phyloP scores from a whole-genome alignment of 2,888 invertebrate genomes.

The Acanthopleura granulata region DNA sequence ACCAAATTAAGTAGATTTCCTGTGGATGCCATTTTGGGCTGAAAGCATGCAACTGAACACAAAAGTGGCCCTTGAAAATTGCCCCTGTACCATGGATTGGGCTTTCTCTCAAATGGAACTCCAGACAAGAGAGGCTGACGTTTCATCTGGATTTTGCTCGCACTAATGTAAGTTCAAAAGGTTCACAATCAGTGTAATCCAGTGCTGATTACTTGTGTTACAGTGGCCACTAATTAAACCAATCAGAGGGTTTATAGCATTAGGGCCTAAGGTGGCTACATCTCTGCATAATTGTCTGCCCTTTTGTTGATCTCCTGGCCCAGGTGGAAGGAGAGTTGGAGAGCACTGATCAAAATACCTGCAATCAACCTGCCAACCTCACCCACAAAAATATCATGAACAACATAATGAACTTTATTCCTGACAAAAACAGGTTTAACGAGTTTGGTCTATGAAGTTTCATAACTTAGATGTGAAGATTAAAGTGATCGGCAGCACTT shows the following conservation, averaged over 20 bases:
- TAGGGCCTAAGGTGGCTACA: no score
- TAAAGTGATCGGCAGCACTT: no score
- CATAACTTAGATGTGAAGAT: no score
- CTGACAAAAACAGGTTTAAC: no score
- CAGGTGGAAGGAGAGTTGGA: no score
- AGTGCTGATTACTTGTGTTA: background rate
- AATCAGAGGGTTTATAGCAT: background rate
- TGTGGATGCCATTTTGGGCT: background rate
- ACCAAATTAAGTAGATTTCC: slow-evolving; percentile 19
- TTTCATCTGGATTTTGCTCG: background rate
- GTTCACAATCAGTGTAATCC: background rate
- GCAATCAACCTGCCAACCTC: no score
- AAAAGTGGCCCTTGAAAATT: background rate
- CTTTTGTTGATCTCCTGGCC: no score
- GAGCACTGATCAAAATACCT: no score
- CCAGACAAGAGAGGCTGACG: background rate
- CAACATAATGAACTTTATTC: no score
- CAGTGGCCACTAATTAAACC: background rate
- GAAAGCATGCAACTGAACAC: background rate
- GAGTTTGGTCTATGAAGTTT: no score
- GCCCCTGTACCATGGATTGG: background rate
- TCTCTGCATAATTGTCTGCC: no score
- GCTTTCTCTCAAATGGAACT: background rate
- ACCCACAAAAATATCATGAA: no score
- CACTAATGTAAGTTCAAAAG: background rate